A percentile compares a stretch with the other conserved stretches of the same genome.
phyloP scores from a whole-genome alignment of 2,797 vertebrate species.

The Lutjanus argentimaculatus region DNA sequence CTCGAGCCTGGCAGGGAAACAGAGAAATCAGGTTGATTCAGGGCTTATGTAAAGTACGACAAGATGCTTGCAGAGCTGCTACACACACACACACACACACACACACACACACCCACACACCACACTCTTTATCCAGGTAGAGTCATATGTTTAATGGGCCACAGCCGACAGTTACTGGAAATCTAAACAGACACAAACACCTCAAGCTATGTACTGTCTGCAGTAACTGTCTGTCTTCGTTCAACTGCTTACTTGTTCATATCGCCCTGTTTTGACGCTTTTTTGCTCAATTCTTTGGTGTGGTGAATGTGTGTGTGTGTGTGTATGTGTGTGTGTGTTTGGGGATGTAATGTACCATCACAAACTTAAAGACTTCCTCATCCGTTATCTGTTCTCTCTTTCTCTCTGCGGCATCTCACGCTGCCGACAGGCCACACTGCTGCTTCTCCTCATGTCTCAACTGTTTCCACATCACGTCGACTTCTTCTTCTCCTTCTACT shows the following conservation, averaged over 20 bases:
- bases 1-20: neutral
- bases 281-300: slow-evolving; percentile 5
- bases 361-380: slow-evolving; percentile 20
- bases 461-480: too few species aligned
- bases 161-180: slow-evolving; percentile 46
- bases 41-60: slow-evolving; percentile 12
- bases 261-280: neutral
- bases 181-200: slow-evolving; percentile 60
- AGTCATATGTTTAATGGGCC: slow-evolving; percentile 59
- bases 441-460: neutral
- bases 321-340: neutral
- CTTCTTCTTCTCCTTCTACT: neutral
- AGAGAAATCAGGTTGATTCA: slow-evolving; percentile 8
- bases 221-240: slow-evolving; percentile 14
- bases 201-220: slow-evolving; percentile 35
- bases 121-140: slow-evolving; percentile 42
- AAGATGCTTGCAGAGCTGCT: neutral
- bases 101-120: slow-evolving; percentile 18
- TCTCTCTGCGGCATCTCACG: neutral
- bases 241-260: slow-evolving; percentile 23
- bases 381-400: slow-evolving; percentile 8
- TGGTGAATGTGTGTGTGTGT: neutral
- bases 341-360: slow-evolving; percentile 53
- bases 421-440: neutral
- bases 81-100: slow-evolving; percentile 5